These are phyloP conservation scores for Rhinichthys klamathensis DNA, from an alignment of 2,113 vertebrate species.

Conservation along the genomic window DNA sequence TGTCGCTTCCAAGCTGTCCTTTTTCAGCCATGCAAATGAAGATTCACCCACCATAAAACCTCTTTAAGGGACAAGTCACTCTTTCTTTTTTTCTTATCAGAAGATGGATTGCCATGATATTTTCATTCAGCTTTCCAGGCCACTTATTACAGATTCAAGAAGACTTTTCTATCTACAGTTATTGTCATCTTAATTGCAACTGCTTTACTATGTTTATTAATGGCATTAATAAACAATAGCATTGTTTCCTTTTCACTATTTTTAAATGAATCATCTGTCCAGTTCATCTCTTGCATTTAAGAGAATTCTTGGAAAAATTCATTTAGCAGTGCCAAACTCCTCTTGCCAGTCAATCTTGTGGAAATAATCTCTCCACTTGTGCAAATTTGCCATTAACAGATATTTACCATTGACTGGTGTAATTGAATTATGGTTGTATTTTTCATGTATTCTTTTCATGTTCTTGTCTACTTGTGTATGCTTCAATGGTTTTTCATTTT, in stretches of 20 bases:
- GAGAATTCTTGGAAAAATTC: not conserved
- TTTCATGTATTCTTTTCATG: not conserved
- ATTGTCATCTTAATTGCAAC: not conserved
- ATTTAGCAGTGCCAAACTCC: not conserved
- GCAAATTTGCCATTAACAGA: not conserved
- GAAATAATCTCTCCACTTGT: not conserved
- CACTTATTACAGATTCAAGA: not conserved
- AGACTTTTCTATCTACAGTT: not conserved
- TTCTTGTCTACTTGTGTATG: conserved; percentile 15
- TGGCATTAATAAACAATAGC: not conserved
- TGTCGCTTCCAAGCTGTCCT: not conserved
- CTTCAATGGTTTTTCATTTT: not conserved
- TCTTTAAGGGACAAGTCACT: not conserved
- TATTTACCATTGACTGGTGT: not conserved
- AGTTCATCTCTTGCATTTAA: not conserved
- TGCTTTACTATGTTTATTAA: not conserved
- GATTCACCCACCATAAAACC: not conserved
- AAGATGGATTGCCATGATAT: not conserved
- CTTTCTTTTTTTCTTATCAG: not conserved
- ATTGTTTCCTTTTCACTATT: not conserved
- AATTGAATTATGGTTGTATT: not conserved
- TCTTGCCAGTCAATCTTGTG: not conserved
- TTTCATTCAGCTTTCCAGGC: not conserved
- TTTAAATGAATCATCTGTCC: not conserved
- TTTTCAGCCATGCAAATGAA: not conserved